Percentiles rank a stretch among this genome's conserved stretches.
phyloP scores from a whole-genome alignment of 2,797 vertebrate genomes.

The Eleutherodactylus coqui region DNA sequence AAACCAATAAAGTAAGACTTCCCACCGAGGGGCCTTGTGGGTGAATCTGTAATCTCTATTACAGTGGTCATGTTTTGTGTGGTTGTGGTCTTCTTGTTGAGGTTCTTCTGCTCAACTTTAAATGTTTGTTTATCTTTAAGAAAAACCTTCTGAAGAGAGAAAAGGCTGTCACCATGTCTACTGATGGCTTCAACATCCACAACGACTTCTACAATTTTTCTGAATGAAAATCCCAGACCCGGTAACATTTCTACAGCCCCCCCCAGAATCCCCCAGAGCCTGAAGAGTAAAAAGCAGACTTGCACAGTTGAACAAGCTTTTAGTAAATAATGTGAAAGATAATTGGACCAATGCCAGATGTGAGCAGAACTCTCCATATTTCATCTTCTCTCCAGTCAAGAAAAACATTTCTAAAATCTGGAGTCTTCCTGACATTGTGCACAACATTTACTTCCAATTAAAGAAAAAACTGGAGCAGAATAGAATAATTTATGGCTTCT shows the following conservation, averaged over 20 bases:
- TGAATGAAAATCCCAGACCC: constrained; percentile 18
- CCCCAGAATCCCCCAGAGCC: neutral
- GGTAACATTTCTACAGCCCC: neutral
- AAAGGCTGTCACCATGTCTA: neutral
- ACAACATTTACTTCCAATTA: constrained; percentile 50
- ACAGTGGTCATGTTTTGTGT: constrained; percentile 1
- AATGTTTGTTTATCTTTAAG: neutral
- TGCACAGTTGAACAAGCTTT: neutral
- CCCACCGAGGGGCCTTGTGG: neutral
- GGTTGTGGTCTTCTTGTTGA: constrained; percentile 10
- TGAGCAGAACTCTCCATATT: neutral
- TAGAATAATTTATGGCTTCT: constrained; percentile 54
- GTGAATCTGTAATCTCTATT: neutral
- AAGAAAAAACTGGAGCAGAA: constrained; percentile 34
- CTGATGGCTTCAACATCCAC: constrained; percentile 15
- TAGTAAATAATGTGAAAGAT: constrained; percentile 41
- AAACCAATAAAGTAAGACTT: neutral
- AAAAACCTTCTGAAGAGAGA: neutral
- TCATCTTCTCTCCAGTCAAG: constrained; percentile 18
- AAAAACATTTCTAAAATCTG: constrained; percentile 40
- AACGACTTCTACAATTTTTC: neutral
- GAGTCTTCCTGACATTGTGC: constrained; percentile 4
- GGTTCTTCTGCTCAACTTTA: neutral
- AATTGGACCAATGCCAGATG: constrained; percentile 18
- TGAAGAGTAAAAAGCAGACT: neutral